Conservation (phyloP, 2,113 vertebrate species). For the Engraulis encrasicolus region DNA sequence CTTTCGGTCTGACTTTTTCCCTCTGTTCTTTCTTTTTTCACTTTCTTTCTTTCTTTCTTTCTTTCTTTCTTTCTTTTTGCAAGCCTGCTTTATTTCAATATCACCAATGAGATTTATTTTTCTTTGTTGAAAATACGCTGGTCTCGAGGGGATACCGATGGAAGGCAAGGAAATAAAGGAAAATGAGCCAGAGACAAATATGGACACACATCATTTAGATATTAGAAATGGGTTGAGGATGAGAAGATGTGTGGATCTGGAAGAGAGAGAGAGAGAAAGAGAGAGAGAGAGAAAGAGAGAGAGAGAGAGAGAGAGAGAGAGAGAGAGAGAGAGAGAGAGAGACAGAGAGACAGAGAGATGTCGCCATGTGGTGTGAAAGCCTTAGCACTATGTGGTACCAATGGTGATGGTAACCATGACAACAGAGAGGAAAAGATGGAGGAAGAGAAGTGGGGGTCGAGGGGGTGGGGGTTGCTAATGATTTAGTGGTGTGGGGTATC, state of each 20-base stretch:
- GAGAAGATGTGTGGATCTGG: slow-evolving; percentile 18
- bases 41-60: background rate
- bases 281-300: slow-evolving; percentile 25
- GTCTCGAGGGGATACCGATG: background rate
- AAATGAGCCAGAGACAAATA: background rate
- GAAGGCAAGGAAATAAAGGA: background rate
- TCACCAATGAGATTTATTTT: background rate
- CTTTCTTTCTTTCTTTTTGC: background rate
- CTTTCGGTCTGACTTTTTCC: background rate
- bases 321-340: slow-evolving; percentile 17
- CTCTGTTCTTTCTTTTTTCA: background rate
- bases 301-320: slow-evolving; percentile 23
- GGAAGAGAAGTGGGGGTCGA: slow-evolving; percentile 50
- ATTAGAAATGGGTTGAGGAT: background rate
- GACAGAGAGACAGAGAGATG: slow-evolving; percentile 41
- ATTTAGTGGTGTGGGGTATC: slow-evolving; percentile 51
- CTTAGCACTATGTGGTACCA: slow-evolving; percentile 57
- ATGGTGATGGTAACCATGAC: slow-evolving; percentile 73
- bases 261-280: slow-evolving; percentile 24
- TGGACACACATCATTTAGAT: background rate
- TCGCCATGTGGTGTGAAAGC: slow-evolving; percentile 59
- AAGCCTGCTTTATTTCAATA: background rate
- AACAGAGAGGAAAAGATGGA: slow-evolving; percentile 52
- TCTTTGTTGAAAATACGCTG: background rate
- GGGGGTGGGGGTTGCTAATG: slow-evolving; percentile 50